A percentile compares a stretch with the other conserved stretches of the same genome.
phyloP scores from a whole-genome alignment of 2,113 vertebrate genomes.

The Haplochromis burtoni region DNA sequence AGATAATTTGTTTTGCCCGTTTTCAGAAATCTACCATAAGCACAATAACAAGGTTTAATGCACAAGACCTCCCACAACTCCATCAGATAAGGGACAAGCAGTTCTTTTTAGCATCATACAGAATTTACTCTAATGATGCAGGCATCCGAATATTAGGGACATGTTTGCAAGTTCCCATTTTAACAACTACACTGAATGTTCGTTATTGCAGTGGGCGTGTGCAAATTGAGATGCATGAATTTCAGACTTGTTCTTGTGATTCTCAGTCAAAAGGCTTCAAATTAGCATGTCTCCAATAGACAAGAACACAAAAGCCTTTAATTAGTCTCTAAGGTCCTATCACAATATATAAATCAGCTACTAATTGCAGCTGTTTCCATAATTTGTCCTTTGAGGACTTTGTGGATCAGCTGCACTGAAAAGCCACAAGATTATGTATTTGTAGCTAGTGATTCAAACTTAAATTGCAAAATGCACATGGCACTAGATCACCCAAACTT shows the following conservation, averaged over 20 bases:
- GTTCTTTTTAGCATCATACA: not conserved
- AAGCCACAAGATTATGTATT: not conserved
- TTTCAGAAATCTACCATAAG: constrained; percentile 31
- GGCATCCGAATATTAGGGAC: not conserved
- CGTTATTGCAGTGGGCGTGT: not conserved
- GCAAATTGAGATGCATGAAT: constrained; percentile 51
- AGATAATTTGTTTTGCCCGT: constrained; percentile 51
- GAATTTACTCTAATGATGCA: constrained; percentile 14
- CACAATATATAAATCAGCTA: constrained; percentile 69
- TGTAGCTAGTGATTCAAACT: not conserved
- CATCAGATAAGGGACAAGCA: constrained; percentile 7
- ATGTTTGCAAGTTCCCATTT: constrained; percentile 22
- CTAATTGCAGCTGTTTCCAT: constrained; percentile 74
- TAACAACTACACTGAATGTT: constrained; percentile 6
- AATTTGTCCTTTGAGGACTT: constrained; percentile 50
- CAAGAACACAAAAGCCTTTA: constrained; percentile 77
- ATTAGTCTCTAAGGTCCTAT: constrained; percentile 79
- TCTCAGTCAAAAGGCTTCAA: constrained; percentile 65
- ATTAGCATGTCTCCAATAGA: constrained; percentile 76
- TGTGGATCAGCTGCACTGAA: constrained; percentile 32
- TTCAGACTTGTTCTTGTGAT: constrained; percentile 42
- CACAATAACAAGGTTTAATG: constrained; percentile 35
- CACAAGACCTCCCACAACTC: constrained; percentile 6
- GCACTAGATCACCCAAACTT: not conserved
- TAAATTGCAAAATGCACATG: not conserved